Conservation (phyloP, 2,797 vertebrate genomes). For the Phrynocephalus vlangalii region DNA sequence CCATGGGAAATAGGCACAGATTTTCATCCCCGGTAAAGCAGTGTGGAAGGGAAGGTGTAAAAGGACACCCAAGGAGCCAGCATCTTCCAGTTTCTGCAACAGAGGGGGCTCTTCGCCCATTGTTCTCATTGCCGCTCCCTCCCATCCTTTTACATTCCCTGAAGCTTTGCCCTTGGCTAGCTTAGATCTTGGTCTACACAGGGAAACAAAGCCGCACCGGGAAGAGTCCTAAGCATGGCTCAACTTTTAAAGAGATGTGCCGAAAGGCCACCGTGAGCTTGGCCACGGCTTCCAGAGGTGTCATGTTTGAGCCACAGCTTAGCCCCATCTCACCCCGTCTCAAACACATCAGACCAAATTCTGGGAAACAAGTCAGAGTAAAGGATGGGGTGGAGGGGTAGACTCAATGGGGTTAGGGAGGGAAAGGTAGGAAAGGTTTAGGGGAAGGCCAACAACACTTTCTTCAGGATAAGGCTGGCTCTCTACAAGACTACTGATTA, state of each 20-base stretch:
- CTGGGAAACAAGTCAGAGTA: background rate
- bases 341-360: background rate
- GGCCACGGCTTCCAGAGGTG: background rate
- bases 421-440: background rate
- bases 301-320: slow-evolving; percentile 4
- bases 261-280: slow-evolving; percentile 28
- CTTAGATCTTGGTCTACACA: background rate
- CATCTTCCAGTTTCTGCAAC: background rate
- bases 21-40: background rate
- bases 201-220: background rate
- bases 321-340: background rate
- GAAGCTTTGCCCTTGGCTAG: background rate
- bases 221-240: background rate
- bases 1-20: background rate
- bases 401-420: background rate
- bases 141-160: background rate
- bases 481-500: slow-evolving; percentile 73
- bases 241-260: background rate
- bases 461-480: slow-evolving; percentile 33
- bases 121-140: background rate
- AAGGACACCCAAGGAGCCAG: background rate
- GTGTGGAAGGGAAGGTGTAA: background rate
- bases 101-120: background rate
- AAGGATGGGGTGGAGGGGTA: background rate
- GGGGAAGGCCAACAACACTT: slow-evolving; percentile 38